Conservation (phyloP, 2,797 vertebrate species). For the Sebastes dallii region DNA sequence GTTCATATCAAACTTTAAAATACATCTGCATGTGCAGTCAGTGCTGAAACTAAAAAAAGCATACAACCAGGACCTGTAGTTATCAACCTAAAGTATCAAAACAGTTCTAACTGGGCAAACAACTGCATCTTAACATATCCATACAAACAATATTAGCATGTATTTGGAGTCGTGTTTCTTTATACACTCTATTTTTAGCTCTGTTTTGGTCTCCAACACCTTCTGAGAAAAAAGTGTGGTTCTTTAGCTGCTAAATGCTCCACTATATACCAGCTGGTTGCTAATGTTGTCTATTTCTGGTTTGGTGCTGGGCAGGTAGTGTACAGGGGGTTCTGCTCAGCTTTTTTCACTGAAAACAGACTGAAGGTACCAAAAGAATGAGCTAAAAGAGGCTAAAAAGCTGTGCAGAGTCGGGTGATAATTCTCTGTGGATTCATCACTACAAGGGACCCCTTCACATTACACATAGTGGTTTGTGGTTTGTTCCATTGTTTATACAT, state of each 20-base stretch:
- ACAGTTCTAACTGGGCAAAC: not conserved
- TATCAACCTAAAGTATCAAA: not conserved
- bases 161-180: not conserved
- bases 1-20: not conserved
- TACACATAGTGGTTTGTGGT: not conserved
- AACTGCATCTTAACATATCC: not conserved
- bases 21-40: not conserved
- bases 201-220: not conserved
- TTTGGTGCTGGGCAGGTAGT: not conserved
- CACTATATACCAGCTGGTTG: too few relatives aligned
- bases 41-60: too few relatives aligned
- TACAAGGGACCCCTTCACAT: not conserved
- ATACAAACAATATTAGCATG: not conserved
- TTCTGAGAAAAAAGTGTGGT: not conserved
- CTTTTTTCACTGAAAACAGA: not conserved
- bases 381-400: not conserved
- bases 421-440: too few relatives aligned
- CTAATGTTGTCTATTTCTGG: not conserved
- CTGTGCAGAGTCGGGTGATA: not conserved
- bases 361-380: not conserved
- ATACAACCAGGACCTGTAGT: too few relatives aligned
- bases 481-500: not conserved
- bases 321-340: not conserved
- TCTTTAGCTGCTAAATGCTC: too few relatives aligned
- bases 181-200: not conserved